Evolutionary conservation across 2,888 invertebrate genomes (phyloP), one percentile per base, ranked within the genome.

Genomic region (Mechanitis messenoides): DNA sequence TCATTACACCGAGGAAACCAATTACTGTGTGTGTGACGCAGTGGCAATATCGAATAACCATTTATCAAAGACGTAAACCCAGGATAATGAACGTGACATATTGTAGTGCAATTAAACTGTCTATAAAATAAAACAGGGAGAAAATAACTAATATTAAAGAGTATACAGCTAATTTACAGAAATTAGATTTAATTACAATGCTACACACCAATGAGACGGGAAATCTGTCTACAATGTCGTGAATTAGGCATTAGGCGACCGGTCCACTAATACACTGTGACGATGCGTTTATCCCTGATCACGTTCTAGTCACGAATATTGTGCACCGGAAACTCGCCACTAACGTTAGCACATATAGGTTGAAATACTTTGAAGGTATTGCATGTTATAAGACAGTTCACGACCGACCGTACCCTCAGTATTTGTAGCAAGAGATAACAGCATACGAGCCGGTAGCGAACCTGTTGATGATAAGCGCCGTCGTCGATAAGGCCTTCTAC

Each of bases 381-480:
- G 9, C 31, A 12, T 63, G 68, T 62, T 60, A 71, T 80, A 80
- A 70, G 62, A 74, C 65, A 75, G 68, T 78, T 78, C 74, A 64
- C 35, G 45, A 71, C 65, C 57, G 67, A 69, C 73, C 58, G 60
- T 56, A 58, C 62, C 68, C 62, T 81, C 81, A 85, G 77, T 88
- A 87, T 89, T 88, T 88, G 89, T 85, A 87, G 87, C 81, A 79
- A 83, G 87, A 88, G 89, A 90, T 89, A 90, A 87, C 86, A 84
- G 82, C 83, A 79, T 78, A 85, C 83, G 83, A 87, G 86, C 84
- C 80, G 85, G 84, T 76, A 81, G 80, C 79, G 77, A 80, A 89
- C 89, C 89, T 90, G 89, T 90, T 90, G 89, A 90, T 90, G 89
- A 90, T 90, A 88, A 90, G 89, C 81, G 81, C 77, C 84, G 83